Conservation (phyloP, 2,888 invertebrate species). For the Lasiommata megera region DNA sequence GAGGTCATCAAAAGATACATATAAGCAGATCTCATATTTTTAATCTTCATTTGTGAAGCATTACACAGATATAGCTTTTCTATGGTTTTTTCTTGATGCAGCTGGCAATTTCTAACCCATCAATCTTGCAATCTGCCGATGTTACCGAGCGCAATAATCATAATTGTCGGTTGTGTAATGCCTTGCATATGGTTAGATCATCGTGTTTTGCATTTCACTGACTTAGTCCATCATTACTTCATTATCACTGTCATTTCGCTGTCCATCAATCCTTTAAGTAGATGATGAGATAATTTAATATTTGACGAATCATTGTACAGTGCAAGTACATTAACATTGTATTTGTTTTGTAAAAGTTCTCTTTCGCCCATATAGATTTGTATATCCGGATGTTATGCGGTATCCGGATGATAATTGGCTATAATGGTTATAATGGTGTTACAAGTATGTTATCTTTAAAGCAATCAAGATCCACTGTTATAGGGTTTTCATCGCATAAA, state of each 20-base stretch:
- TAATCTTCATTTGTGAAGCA: too few species aligned
- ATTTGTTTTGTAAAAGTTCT: not conserved
- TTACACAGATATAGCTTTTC: not conserved
- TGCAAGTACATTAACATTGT: not conserved
- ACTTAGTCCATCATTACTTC: conserved; percentile 43
- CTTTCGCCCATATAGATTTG: not conserved
- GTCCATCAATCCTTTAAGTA: conserved; percentile 49
- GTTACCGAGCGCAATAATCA: conserved; percentile 47
- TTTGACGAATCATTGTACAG: conserved; percentile 44
- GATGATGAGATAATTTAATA: conserved; percentile 50
- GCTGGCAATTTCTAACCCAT: conserved; percentile 38
- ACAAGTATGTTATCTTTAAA: too few species aligned
- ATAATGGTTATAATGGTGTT: not conserved
- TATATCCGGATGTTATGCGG: not conserved
- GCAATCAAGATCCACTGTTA: not conserved
- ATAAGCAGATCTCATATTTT: too few species aligned
- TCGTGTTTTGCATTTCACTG: conserved; percentile 50
- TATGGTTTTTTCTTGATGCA: conserved; percentile 11
- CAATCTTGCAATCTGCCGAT: conserved; percentile 49
- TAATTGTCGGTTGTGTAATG: conserved; percentile 63
- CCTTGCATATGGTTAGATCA: conserved; percentile 49
- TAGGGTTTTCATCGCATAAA: too few species aligned
- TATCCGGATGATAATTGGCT: not conserved
- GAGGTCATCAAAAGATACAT: too few species aligned
- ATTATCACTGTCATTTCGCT: conserved; percentile 51